A percentile compares a stretch with the other conserved stretches of the same genome.
phyloP scores from a whole-genome alignment of 2,113 vertebrate genomes.

The Cyprinodon tularosa region DNA sequence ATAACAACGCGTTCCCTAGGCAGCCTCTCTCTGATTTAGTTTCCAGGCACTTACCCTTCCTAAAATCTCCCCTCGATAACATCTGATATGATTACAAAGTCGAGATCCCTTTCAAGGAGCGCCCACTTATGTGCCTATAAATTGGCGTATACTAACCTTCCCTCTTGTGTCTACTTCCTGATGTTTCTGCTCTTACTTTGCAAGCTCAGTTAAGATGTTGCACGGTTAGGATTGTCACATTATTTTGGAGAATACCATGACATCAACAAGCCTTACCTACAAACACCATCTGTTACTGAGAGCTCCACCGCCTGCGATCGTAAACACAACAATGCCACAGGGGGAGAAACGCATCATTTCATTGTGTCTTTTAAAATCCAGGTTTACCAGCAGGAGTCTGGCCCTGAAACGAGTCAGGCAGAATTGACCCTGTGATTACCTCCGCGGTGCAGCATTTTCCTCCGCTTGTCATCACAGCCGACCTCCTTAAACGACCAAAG shows the following conservation, averaged over 20 bases:
- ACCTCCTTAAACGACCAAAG: conserved; percentile 59
- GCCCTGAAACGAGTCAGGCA: conserved; percentile 47
- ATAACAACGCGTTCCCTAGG: conserved; percentile 70
- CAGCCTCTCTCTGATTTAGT: conserved; percentile 69
- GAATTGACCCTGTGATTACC: conserved; percentile 69
- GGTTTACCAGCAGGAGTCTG: conserved; percentile 55
- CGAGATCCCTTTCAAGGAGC: conserved; percentile 67
- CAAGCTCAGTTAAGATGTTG: conserved; percentile 30
- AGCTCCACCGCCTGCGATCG: conserved; percentile 28
- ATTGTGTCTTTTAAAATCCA: conserved; percentile 60
- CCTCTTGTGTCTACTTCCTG: conserved; percentile 39
- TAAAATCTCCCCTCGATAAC: conserved; percentile 66
- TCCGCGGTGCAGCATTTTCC: conserved; percentile 60
- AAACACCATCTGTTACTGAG: conserved; percentile 44
- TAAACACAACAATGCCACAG: conserved; percentile 49
- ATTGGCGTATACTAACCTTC: conserved; percentile 52
- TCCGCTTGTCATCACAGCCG: conserved; percentile 62
- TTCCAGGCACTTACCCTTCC: conserved; percentile 71
- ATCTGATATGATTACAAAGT: conserved; percentile 77
- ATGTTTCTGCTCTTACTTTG: conserved; percentile 38
- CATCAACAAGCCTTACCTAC: conserved; percentile 53
- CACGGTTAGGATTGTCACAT: conserved; percentile 34
- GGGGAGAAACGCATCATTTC: conserved; percentile 56
- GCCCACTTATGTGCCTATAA: conserved; percentile 62
- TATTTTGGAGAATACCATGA: conserved; percentile 43